Percentiles rank a stretch among this genome's conserved stretches.
phyloP scores from a whole-genome alignment of 2,797 vertebrate species.

The Arctocebus calabarensis region DNA sequence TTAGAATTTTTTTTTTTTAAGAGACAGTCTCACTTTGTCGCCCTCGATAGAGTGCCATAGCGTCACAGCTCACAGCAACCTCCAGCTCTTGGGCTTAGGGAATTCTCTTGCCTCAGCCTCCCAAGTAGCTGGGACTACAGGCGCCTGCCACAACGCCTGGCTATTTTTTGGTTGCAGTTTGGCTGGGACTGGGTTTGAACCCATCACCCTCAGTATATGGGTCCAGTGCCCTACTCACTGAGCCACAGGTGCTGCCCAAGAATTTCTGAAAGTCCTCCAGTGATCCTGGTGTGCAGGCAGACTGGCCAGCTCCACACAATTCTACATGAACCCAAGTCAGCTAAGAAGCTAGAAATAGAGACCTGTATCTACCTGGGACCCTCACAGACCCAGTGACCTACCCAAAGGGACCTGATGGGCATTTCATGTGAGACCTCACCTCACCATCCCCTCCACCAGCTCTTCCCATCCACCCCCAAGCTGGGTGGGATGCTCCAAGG shows the following conservation, averaged over 20 bases:
- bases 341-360: background rate
- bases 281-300: background rate
- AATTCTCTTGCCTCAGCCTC: too few species aligned
- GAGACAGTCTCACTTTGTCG: too few species aligned
- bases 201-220: too few species aligned
- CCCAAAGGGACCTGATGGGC: background rate
- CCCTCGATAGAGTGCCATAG: too few species aligned
- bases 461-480: background rate
- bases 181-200: too few species aligned
- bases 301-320: background rate
- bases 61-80: too few species aligned
- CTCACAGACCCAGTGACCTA: background rate
- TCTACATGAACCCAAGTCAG: background rate
- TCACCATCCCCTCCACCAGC: background rate
- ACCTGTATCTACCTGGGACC: background rate
- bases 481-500: background rate
- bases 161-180: too few species aligned
- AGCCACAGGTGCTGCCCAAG: too few species aligned
- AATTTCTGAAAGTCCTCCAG: conserved; percentile 1
- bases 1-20: background rate
- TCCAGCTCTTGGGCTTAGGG: too few species aligned
- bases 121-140: too few species aligned
- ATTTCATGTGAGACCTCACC: background rate
- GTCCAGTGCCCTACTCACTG: too few species aligned
- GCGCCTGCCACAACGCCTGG: too few species aligned